Percentiles rank a stretch among this genome's conserved stretches.
phyloP scores from a whole-genome alignment of 2,113 vertebrate species.

The Sapayoa aenigma region DNA sequence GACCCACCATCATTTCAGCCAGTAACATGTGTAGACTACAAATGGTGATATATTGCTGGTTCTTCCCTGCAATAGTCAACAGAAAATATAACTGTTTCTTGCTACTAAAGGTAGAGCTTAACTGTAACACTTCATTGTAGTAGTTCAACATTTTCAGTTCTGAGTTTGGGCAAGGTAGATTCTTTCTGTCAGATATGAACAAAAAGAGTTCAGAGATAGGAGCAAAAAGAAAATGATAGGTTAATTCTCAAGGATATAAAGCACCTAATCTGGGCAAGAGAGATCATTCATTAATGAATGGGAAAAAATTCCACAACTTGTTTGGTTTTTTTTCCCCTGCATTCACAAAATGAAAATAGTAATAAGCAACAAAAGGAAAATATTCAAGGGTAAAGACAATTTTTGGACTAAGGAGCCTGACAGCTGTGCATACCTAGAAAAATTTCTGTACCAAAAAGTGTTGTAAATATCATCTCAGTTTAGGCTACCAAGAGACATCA shows the following conservation, averaged over 20 bases:
- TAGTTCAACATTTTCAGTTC: background rate
- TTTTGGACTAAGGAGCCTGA: background rate
- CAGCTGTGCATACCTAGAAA: background rate
- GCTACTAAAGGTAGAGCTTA: background rate
- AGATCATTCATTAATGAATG: background rate
- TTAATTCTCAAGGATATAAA: background rate
- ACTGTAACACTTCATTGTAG: background rate
- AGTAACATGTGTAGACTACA: background rate
- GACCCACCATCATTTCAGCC: background rate
- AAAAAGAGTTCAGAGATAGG: background rate
- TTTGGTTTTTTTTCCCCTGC: background rate
- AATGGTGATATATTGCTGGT: background rate
- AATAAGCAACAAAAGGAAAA: background rate
- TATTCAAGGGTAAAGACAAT: background rate
- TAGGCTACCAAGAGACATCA: background rate
- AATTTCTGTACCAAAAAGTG: background rate
- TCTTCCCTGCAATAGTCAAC: background rate
- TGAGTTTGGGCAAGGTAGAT: background rate
- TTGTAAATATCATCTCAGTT: background rate
- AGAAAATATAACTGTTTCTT: background rate
- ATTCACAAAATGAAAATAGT: background rate
- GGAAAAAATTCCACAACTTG: too few relatives aligned
- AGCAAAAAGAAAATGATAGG: background rate
- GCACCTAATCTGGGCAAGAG: background rate
- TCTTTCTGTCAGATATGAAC: background rate